Base-by-base conservation (phyloP, 1,140 invertebrate genomes). In the Penaeus indicus region DNA sequence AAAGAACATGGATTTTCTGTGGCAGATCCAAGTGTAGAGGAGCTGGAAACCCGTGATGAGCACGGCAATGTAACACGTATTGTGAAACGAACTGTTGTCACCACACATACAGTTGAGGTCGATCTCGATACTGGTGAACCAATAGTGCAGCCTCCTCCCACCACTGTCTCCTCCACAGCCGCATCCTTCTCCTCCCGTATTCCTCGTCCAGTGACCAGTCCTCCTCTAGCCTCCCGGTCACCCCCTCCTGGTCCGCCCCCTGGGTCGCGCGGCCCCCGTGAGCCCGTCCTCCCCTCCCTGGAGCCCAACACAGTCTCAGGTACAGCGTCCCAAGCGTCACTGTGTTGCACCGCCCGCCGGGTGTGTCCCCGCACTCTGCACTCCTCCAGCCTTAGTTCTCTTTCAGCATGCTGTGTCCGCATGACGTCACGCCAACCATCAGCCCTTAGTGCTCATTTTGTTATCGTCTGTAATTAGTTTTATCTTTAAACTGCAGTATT, bases 1-100 rank as follows among this genome's bases (percentile, higher is more conserved):
- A 54, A 63, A 90, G 80, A 89, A 90, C 77, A 91, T 91, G 91
- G 91, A 88, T 91, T 91, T 63, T 85, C 89, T 64, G 54, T 90
- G 7, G 63, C 63, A 38, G 87, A 91, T 16, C 86, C 88, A n/a
- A 88, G 84, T 47, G 89, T 79, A 72, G 69, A 89, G 27, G 89
- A 91, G 78, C 62, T 72, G 16, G 88, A 88, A n/a, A 86, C 69
- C 19, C 67, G 83, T 25, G 91, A 91, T 82, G 79, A 89, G 19
- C 79, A 87, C 32, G 91, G 91, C 19, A 91, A 91, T 84, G 89
- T 91, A 62, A 91, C 90, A 13, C 75, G 87, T 77, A 86, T 91
- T 54, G 85, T 91, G 38, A 78, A 86, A n/a, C 88, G 91, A 54
- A 90, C 90, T 25, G 89, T 91, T 38, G 85, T 91, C 27, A 88